Conservation (phyloP, 2,113 vertebrate genomes). For the Psettodes erumei region DNA sequence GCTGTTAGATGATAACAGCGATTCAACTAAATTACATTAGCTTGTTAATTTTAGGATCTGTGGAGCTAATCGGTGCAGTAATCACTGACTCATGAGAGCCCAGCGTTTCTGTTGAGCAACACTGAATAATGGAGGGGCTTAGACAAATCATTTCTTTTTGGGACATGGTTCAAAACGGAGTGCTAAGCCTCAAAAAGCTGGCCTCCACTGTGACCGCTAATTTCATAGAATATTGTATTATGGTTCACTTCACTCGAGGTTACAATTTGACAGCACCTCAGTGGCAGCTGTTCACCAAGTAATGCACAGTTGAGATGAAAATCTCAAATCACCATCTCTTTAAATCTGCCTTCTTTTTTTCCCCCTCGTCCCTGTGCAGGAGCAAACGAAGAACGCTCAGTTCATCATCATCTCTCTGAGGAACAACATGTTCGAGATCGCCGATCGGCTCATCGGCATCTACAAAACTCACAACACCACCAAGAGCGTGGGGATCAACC, state of each 20-base stretch:
- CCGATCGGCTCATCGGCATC: conserved; percentile 95
- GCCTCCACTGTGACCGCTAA: not conserved
- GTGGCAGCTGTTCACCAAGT: not conserved
- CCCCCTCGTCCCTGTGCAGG: conserved; percentile 81
- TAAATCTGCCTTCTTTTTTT: not conserved
- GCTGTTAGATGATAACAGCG: not conserved
- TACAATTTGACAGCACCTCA: not conserved
- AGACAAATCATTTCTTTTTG: conserved; percentile 5
- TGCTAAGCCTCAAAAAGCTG: not conserved
- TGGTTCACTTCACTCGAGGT: not conserved
- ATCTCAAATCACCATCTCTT: not conserved
- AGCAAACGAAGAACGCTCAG: conserved; percentile 98
- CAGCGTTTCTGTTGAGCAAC: not conserved
- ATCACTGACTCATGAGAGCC: conserved; percentile 8
- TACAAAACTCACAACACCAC: conserved; percentile 96
- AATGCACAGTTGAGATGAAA: not conserved
- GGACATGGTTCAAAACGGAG: not conserved
- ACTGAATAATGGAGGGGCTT: not conserved
- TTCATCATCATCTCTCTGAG: conserved; percentile 98
- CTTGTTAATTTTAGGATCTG: not conserved
- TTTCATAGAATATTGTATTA: not conserved
- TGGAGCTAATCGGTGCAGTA: not conserved
- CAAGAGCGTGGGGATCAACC: conserved; percentile 92
- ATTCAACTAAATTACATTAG: not conserved
- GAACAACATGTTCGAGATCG: conserved; percentile 99